Conservation (phyloP, 2,888 invertebrate species). For the Cataglyphis cursor region DNA sequence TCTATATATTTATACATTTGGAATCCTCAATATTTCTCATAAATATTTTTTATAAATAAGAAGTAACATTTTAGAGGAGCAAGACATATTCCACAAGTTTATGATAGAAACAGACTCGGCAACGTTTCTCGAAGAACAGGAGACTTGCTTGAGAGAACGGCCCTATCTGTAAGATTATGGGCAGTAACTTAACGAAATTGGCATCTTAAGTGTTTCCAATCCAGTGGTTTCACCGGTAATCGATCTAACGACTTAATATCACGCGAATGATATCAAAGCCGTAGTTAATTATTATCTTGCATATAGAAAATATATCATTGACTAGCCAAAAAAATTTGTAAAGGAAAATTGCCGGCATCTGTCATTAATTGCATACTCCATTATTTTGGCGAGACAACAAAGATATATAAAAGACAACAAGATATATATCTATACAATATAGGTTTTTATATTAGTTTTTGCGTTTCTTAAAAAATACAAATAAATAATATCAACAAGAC, state of each 20-base stretch:
- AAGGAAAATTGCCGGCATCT: constrained; percentile 8
- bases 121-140: background rate
- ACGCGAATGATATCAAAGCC: constrained; percentile 56
- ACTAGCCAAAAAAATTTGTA: constrained; percentile 21
- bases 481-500: background rate
- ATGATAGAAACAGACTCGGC: background rate
- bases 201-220: constrained; percentile 72
- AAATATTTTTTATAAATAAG: background rate
- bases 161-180: constrained; percentile 54
- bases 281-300: constrained; percentile 68
- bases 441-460: background rate
- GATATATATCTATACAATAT: background rate
- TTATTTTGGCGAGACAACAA: background rate
- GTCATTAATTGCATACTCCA: background rate
- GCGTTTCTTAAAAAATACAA: background rate
- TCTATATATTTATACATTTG: background rate
- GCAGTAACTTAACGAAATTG: constrained; percentile 71
- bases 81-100: background rate
- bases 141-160: constrained; percentile 17
- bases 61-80: background rate
- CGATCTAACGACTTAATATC: constrained; percentile 73
- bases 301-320: constrained; percentile 11
- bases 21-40: background rate
- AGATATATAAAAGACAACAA: constrained; percentile 1
- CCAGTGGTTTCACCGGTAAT: constrained; percentile 53